These are phyloP conservation scores for Ostrea denselamellosa DNA, from an alignment of 1,140 invertebrate species.

Conservation along the genomic window DNA sequence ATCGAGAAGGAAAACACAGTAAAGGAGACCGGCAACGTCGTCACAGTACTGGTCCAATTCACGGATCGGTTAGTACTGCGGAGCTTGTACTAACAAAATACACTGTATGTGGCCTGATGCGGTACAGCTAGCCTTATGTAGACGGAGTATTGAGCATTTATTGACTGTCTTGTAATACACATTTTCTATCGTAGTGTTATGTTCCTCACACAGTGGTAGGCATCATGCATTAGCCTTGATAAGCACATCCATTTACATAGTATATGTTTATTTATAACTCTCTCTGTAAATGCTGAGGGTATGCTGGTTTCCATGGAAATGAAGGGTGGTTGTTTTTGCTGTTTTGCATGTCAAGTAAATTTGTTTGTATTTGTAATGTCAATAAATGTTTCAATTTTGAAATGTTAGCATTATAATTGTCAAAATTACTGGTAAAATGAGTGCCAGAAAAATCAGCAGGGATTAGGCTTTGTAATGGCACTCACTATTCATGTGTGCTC, in stretches of 20 bases:
- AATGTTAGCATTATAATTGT: too few relatives aligned
- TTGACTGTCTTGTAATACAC: neutral
- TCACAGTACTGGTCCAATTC: conserved; percentile 72
- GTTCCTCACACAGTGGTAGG: neutral
- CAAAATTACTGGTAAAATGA: too few relatives aligned
- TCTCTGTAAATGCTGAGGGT: neutral
- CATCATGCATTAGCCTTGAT: conserved; percentile 1
- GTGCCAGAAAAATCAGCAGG: too few relatives aligned
- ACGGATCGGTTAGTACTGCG: conserved; percentile 72
- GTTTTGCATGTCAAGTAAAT: neutral
- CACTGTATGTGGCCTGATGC: conserved; percentile 12
- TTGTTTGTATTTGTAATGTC: neutral
- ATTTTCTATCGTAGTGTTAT: neutral
- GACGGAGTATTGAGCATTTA: neutral
- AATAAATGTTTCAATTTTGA: too few relatives aligned
- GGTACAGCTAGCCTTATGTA: conserved; percentile 14
- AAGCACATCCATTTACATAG: neutral
- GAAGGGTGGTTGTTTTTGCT: conserved; percentile 4
- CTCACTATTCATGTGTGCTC: too few relatives aligned
- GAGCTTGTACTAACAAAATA: conserved; percentile 15
- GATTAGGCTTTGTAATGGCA: too few relatives aligned
- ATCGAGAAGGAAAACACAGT: conserved; percentile 77
- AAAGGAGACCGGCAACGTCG: conserved; percentile 70
- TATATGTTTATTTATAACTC: neutral
- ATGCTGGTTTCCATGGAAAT: neutral